Evolutionary conservation across 2,888 invertebrate species (phyloP).

Genomic region (Notodonta ziczac): DNA sequence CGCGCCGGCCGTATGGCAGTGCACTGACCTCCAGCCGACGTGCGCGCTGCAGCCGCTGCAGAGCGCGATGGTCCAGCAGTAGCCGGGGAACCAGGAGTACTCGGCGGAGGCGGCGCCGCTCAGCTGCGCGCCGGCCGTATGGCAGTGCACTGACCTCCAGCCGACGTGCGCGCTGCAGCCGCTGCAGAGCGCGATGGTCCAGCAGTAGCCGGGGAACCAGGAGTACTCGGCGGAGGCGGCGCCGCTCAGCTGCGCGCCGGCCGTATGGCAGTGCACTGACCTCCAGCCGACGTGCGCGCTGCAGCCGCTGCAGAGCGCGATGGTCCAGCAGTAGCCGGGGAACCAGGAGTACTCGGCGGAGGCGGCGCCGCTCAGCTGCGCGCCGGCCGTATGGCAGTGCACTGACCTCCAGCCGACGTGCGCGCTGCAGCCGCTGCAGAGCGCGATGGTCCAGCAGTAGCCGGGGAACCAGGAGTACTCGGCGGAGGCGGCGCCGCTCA

Average conservation of each 20-base stretch:
- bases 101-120: slow-evolving; percentile 60
- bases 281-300: slow-evolving; percentile 71
- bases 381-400: slow-evolving; percentile 41
- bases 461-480: slow-evolving; percentile 82
- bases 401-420: slow-evolving; percentile 71
- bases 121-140: slow-evolving; percentile 46
- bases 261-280: slow-evolving; percentile 30
- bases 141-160: slow-evolving; percentile 56
- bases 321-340: slow-evolving; percentile 78
- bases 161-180: slow-evolving; percentile 68
- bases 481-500: slow-evolving; percentile 54
- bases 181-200: slow-evolving; percentile 67
- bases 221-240: slow-evolving; percentile 66
- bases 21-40: slow-evolving; percentile 65
- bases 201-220: slow-evolving; percentile 81
- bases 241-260: slow-evolving; percentile 53
- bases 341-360: slow-evolving; percentile 77
- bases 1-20: slow-evolving; percentile 47
- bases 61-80: slow-evolving; percentile 69
- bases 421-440: slow-evolving; percentile 59
- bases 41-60: slow-evolving; percentile 65
- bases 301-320: slow-evolving; percentile 64
- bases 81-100: slow-evolving; percentile 82
- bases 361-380: slow-evolving; percentile 52
- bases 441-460: slow-evolving; percentile 71